These are phyloP conservation scores for Equus przewalskii DNA, from an alignment of 2,113 vertebrate species.

Conservation along the genomic window DNA sequence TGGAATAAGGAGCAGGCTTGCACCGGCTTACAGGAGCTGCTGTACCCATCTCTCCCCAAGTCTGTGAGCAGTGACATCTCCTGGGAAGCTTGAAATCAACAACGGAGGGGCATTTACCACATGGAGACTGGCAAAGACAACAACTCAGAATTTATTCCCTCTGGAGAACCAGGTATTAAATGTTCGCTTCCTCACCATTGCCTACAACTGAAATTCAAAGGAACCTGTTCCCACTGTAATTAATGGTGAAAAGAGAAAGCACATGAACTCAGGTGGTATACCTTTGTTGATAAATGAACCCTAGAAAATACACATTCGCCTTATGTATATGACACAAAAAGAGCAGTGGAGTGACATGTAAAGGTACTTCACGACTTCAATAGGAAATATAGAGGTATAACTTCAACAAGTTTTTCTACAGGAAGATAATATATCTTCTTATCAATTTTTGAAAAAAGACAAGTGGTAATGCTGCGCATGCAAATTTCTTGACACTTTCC, in stretches of 20 bases:
- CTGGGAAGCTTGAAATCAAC: not conserved
- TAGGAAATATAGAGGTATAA: not conserved
- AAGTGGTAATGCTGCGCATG: not conserved
- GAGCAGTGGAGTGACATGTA: fast-evolving
- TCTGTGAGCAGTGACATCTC: not conserved
- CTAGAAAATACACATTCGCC: not conserved
- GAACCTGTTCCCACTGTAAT: not conserved
- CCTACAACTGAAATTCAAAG: not conserved
- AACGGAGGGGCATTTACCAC: not conserved
- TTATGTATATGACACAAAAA: not conserved
- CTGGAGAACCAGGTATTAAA: not conserved
- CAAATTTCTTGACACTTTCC: not conserved
- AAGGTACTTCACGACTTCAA: not conserved
- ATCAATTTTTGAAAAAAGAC: not conserved
- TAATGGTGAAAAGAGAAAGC: not conserved
- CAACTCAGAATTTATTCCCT: not conserved
- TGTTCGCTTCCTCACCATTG: not conserved
- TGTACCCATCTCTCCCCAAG: not conserved
- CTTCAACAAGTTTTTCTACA: not conserved
- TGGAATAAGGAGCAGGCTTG: not conserved
- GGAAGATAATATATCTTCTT: not conserved
- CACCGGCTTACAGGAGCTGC: not conserved
- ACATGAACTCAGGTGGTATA: not conserved
- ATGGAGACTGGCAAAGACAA: not conserved
- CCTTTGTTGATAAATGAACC: not conserved